These are phyloP conservation scores for Sphenodon punctatus DNA, from an alignment of 2,797 vertebrate genomes.

Conservation along the genomic window DNA sequence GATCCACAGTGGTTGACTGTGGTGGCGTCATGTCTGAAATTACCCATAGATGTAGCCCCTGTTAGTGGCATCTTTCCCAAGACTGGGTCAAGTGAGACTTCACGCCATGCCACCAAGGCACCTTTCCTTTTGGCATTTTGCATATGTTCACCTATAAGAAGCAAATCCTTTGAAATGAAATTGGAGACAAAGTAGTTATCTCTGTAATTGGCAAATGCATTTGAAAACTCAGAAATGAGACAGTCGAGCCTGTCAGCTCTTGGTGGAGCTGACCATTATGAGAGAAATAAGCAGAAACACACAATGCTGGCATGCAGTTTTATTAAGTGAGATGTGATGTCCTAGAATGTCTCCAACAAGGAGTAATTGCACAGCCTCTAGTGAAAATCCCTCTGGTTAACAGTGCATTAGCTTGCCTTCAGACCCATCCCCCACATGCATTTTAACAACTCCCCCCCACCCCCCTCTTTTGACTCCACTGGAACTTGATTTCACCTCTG, in stretches of 20 bases:
- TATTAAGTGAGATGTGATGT: slow-evolving; percentile 5
- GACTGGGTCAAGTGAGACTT: background rate
- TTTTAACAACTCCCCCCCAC: background rate
- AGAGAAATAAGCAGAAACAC: background rate
- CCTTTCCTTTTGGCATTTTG: background rate
- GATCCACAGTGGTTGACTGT: no score
- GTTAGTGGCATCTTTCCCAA: background rate
- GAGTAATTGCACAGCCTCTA: background rate
- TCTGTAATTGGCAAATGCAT: background rate
- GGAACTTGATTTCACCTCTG: slow-evolving; percentile 4
- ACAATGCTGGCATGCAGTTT: background rate
- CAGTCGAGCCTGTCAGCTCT: background rate
- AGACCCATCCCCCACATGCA: accelerated
- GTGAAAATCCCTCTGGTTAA: background rate
- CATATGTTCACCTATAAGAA: slow-evolving; percentile 5
- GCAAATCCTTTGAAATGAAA: background rate
- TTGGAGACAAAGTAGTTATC: background rate
- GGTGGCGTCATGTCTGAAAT: no score
- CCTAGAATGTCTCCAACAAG: slow-evolving; percentile 23
- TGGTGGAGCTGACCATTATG: background rate
- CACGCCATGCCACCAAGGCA: accelerated
- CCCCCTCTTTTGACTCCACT: background rate
- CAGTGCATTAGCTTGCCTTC: background rate
- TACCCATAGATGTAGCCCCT: no score
- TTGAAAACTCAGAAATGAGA: background rate